Evolutionary conservation across 2,797 vertebrate genomes (phyloP).

Genomic region (Megalops cyprinoides): DNA sequence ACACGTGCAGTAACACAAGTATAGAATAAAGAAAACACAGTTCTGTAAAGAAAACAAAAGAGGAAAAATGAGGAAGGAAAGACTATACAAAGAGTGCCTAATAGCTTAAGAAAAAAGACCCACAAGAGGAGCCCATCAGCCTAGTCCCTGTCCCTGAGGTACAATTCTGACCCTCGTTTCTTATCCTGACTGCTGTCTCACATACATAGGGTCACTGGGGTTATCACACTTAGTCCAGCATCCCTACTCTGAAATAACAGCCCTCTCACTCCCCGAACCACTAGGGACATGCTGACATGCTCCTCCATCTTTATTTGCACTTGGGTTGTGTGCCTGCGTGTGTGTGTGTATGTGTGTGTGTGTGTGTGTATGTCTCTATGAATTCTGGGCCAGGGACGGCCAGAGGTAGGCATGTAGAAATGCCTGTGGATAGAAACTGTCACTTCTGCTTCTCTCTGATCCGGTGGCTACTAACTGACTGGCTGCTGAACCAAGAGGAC

Average conservation of each 20-base stretch:
- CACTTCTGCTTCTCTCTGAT: background rate
- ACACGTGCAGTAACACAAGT: no score
- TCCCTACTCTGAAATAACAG: background rate
- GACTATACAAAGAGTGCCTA: background rate
- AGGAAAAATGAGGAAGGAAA: slow-evolving; percentile 1
- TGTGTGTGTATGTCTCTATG: background rate
- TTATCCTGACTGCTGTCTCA: background rate
- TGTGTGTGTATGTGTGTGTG: no score
- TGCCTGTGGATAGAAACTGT: background rate
- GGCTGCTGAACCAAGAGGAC: background rate
- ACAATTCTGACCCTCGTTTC: background rate
- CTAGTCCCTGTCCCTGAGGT: background rate
- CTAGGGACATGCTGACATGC: background rate
- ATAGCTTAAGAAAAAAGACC: background rate
- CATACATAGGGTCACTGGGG: background rate
- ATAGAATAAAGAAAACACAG: background rate
- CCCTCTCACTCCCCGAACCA: background rate
- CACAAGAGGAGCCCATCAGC: background rate
- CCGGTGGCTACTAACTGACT: background rate
- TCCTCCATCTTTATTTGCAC: background rate
- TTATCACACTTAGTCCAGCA: background rate
- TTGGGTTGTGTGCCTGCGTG: background rate
- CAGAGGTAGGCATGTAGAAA: background rate
- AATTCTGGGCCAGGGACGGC: background rate
- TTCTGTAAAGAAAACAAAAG: background rate